Conservation (phyloP, 2,797 vertebrate species). For the Myotis pilosus region DNA sequence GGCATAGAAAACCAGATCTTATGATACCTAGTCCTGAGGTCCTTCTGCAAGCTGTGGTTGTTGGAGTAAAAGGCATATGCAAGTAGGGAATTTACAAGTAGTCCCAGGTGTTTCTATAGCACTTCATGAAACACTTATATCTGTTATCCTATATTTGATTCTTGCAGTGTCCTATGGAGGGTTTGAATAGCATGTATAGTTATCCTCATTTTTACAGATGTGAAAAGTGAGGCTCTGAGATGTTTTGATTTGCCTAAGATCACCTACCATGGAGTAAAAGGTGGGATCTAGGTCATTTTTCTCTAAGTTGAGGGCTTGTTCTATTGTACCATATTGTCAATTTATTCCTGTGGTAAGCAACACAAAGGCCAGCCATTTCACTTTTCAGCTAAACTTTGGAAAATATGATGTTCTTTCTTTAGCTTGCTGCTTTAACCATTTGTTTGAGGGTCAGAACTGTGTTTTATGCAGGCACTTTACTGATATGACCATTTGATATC, state of each 20-base stretch:
- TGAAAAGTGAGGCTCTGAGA: not conserved
- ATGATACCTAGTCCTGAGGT: not conserved
- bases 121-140: not conserved
- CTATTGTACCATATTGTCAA: not conserved
- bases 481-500: not conserved
- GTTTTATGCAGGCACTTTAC: not conserved
- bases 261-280: not conserved
- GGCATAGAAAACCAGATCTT: not conserved
- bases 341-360: not conserved
- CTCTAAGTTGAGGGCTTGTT: not conserved
- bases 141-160: not conserved
- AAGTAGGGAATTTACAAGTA: not conserved
- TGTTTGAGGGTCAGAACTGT: not conserved
- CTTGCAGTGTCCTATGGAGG: not conserved
- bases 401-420: slow-evolving; percentile 15
- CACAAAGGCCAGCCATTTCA: not conserved
- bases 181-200: not conserved
- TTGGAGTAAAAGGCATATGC: not conserved
- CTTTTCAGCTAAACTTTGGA: slow-evolving; percentile 22
- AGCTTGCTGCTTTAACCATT: slow-evolving; percentile 33
- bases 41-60: not conserved
- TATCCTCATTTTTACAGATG: not conserved
- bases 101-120: not conserved
- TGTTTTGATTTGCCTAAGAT: not conserved
- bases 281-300: not conserved